phyloP scores from a whole-genome alignment of 2,797 vertebrate genomes.

The Rhyacichthys aspro region DNA sequence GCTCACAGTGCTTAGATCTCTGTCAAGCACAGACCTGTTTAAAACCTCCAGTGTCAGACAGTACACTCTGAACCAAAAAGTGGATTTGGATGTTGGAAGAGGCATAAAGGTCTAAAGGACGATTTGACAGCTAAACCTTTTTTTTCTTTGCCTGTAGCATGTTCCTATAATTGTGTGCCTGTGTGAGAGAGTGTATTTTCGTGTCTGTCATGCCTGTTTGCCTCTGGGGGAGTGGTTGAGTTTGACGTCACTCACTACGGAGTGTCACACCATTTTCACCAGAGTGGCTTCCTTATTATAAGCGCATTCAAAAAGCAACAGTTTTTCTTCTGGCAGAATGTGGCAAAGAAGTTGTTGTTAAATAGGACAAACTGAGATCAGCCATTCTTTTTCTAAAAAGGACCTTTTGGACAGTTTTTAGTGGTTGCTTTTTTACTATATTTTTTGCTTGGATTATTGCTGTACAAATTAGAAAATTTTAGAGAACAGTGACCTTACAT shows the following conservation, averaged over 20 bases:
- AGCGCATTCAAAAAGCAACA: conserved; percentile 34
- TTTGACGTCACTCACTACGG: conserved; percentile 73
- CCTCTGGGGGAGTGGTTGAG: conserved; percentile 65
- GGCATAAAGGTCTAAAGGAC: conserved; percentile 9
- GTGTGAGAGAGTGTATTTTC: background rate
- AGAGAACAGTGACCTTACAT: background rate
- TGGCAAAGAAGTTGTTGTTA: conserved; percentile 11
- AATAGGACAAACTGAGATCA: background rate
- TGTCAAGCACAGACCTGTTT: conserved; percentile 3
- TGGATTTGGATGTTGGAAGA: background rate
- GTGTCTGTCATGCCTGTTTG: conserved; percentile 38
- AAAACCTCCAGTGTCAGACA: background rate
- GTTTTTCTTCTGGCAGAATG: conserved; percentile 39
- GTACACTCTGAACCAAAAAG: conserved; percentile 28
- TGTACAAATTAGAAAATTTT: background rate
- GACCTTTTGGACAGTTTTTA: conserved; percentile 5
- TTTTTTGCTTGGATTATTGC: conserved; percentile 15
- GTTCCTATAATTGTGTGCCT: background rate
- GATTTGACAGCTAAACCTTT: background rate
- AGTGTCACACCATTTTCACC: conserved; percentile 76
- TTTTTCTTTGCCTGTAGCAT: conserved; percentile 28
- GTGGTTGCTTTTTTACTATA: background rate
- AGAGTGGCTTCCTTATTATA: conserved; percentile 67
- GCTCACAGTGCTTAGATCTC: conserved; percentile 11
- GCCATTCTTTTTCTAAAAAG: conserved; percentile 2